A percentile compares a stretch with the other conserved stretches of the same genome.
These are phyloP conservation scores for Denticeps clupeoides DNA, from an alignment of 2,797 vertebrate genomes.

Conservation along the genomic window DNA sequence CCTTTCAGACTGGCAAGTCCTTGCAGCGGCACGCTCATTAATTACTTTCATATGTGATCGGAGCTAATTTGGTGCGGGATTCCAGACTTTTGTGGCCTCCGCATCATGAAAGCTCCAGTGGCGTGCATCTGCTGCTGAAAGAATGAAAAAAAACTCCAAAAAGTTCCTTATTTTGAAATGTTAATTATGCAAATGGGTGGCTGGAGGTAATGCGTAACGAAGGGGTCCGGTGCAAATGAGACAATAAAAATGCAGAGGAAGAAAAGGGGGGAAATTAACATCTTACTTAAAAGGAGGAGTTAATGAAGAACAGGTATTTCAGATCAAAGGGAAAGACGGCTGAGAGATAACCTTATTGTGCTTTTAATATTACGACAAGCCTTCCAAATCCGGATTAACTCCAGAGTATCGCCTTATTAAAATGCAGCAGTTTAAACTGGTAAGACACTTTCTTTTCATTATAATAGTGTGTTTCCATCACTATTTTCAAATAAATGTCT, in stretches of 20 bases:
- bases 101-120: conserved; percentile 5
- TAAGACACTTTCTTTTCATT: too few relatives aligned
- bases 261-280: conserved; percentile 45
- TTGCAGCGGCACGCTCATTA: conserved; percentile 16
- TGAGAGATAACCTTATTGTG: conserved; percentile 36
- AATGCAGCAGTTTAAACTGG: too few relatives aligned
- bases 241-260: conserved; percentile 42
- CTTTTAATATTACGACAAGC: conserved; percentile 43
- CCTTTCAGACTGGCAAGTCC: background rate
- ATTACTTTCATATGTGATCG: conserved; percentile 23
- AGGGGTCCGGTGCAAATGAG: conserved; percentile 52
- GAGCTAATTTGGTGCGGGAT: conserved; percentile 12
- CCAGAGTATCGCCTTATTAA: background rate
- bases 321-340: conserved; percentile 42
- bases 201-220: conserved; percentile 54
- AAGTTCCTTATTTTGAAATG: conserved; percentile 39
- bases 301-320: conserved; percentile 30
- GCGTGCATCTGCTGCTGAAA: background rate
- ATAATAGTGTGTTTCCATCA: too few relatives aligned
- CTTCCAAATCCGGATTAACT: too few relatives aligned
- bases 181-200: conserved; percentile 60
- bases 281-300: conserved; percentile 38
- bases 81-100: conserved; percentile 15
- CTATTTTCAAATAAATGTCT: too few relatives aligned
- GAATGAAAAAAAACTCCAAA: too few relatives aligned